A percentile compares a stretch with the other conserved stretches of the same genome.
Evolutionary conservation across 2,888 invertebrate genomes (phyloP).

Genomic region (Cataglyphis cursor): DNA sequence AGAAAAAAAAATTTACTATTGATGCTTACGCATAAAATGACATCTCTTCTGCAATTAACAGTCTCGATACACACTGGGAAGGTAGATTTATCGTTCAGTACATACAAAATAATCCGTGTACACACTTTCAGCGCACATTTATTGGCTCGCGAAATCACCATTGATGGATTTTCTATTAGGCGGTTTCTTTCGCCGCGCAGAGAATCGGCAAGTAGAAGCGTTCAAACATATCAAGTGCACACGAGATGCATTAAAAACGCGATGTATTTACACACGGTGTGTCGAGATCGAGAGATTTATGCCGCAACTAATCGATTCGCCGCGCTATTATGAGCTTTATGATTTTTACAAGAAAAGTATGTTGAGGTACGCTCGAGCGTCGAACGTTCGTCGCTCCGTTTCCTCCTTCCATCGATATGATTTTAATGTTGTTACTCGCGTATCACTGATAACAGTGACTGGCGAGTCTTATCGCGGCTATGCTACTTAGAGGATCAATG

Average conservation of each 20-base stretch:
- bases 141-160: constrained; percentile 15
- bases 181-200: constrained; percentile 9
- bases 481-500: constrained; percentile 17
- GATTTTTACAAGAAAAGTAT: constrained; percentile 46
- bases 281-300: constrained; percentile 42
- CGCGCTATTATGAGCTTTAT: constrained; percentile 27
- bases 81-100: constrained; percentile 34
- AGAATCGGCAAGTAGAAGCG: not conserved
- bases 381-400: constrained; percentile 8
- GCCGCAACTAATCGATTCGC: constrained; percentile 51
- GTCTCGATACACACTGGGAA: constrained; percentile 5
- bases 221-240: not conserved
- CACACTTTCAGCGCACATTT: not conserved
- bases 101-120: constrained; percentile 3
- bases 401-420: constrained; percentile 21
- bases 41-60: constrained; percentile 2
- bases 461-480: constrained; percentile 16
- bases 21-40: not conserved
- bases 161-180: constrained; percentile 27
- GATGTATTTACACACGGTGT: constrained; percentile 3
- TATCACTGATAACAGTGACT: constrained; percentile 26
- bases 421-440: constrained; percentile 1
- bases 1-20: too few species aligned
- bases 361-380: not conserved
- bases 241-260: constrained; percentile 20